These are phyloP conservation scores for Sanderia malayensis DNA, from an alignment of 30 jellyfish, hydroid and myxozoan genomes.

Conservation along the genomic window DNA sequence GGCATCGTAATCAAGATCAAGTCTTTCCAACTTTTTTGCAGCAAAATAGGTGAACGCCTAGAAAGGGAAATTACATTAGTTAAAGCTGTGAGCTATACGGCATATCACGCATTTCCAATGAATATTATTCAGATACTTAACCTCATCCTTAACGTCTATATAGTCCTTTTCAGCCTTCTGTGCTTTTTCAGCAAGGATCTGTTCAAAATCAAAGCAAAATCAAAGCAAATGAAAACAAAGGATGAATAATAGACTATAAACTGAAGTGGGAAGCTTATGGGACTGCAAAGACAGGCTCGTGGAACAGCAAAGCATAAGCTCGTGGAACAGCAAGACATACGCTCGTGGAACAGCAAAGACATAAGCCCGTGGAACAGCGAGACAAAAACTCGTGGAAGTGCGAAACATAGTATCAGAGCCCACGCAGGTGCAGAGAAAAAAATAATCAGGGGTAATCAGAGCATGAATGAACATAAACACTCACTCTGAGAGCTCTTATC, in stretches of 20 bases:
- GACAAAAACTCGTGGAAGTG: too few relatives aligned
- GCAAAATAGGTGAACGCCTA: constrained; percentile 50
- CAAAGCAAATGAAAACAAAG: not conserved
- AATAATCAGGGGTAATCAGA: not conserved
- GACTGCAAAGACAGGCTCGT: too few relatives aligned
- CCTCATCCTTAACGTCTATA: constrained; percentile 33
- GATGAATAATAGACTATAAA: not conserved
- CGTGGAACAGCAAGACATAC: too few relatives aligned
- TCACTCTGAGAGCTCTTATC: constrained; percentile 63
- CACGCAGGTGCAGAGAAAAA: not conserved
- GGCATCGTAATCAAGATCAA: constrained; percentile 51
- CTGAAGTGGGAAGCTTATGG: not conserved
- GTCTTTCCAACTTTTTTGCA: constrained; percentile 57
- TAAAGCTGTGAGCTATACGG: too few relatives aligned
- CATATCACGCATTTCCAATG: too few relatives aligned
- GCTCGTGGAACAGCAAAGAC: too few relatives aligned
- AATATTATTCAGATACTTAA: too few relatives aligned
- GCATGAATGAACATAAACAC: not conserved
- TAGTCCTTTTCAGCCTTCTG: constrained; percentile 47
- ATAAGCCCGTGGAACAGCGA: too few relatives aligned
- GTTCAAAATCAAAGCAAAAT: not conserved
- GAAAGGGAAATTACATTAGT: too few relatives aligned
- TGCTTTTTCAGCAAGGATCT: constrained; percentile 77
- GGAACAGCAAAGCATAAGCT: too few relatives aligned
- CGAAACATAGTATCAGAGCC: too few relatives aligned